Conservation (phyloP, 2,888 invertebrate species). For the Zaprionus bogoriensis region DNA sequence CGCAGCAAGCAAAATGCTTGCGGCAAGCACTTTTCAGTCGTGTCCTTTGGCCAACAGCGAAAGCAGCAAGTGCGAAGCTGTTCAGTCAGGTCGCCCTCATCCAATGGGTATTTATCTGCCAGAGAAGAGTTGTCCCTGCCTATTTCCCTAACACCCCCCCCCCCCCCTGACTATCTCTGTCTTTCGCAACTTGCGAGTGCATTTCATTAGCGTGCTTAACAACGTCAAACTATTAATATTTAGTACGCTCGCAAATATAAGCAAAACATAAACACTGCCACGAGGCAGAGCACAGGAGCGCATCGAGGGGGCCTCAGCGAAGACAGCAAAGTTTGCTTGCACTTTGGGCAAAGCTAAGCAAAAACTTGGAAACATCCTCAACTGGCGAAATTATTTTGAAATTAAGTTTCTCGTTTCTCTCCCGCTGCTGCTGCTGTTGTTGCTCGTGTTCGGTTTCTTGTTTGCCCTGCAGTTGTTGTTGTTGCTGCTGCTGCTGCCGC, state of each 20-base stretch:
- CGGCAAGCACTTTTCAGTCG: slow-evolving; percentile 62
- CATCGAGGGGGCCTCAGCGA: slow-evolving; percentile 23
- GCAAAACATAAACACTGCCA: slow-evolving; percentile 54
- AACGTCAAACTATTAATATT: slow-evolving; percentile 71
- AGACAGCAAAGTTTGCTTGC: slow-evolving; percentile 51
- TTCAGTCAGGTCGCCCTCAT: slow-evolving; percentile 43
- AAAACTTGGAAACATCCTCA: slow-evolving; percentile 45
- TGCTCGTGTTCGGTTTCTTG: slow-evolving; percentile 17
- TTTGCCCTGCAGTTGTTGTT: slow-evolving; percentile 17
- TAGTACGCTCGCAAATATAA: slow-evolving; percentile 51
- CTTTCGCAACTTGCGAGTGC: slow-evolving; percentile 40
- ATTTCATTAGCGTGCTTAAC: slow-evolving; percentile 70
- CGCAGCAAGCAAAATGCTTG: slow-evolving; percentile 57
- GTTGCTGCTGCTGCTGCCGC: slow-evolving; percentile 27
- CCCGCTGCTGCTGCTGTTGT: slow-evolving; percentile 13
- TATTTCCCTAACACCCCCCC: not conserved
- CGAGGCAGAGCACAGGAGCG: slow-evolving; percentile 1
- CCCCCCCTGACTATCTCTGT: slow-evolving; percentile 3
- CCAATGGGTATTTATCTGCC: slow-evolving; percentile 43
- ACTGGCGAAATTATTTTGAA: slow-evolving; percentile 64
- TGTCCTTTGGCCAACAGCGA: slow-evolving; percentile 30
- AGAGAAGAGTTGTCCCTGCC: slow-evolving; percentile 25
- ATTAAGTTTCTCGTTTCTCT: slow-evolving; percentile 60
- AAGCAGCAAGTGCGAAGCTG: slow-evolving; percentile 26
- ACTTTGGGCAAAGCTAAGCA: slow-evolving; percentile 43